phyloP scores from a whole-genome alignment of 2,888 invertebrate species.

The Tuberolachnus salignus region DNA sequence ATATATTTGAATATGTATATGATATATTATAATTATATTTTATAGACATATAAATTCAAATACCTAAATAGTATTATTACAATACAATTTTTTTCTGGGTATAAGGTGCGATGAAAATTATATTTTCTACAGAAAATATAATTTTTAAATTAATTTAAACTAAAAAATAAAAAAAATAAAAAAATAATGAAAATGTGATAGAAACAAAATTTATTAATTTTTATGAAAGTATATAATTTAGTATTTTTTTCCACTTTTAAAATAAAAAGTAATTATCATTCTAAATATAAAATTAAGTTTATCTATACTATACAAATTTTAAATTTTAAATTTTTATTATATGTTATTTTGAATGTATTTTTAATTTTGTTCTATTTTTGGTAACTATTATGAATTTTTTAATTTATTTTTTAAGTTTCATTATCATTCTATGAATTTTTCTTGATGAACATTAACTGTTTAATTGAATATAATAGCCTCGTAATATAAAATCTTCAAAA shows the following conservation, averaged over 20 bases:
- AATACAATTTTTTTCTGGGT: slow-evolving; percentile 18
- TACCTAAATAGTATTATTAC: slow-evolving; percentile 50
- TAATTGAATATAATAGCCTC: background rate
- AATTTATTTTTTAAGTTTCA: background rate
- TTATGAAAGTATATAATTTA: background rate
- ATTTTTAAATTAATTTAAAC: slow-evolving; percentile 16
- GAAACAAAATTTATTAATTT: background rate
- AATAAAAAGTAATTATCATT: background rate
- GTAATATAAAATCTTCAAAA: background rate
- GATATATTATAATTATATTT: slow-evolving; percentile 28
- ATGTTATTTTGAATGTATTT: slow-evolving; percentile 12
- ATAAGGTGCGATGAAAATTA: background rate
- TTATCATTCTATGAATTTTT: background rate
- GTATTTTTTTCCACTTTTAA: background rate
- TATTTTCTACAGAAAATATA: slow-evolving; percentile 5
- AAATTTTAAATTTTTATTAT: background rate
- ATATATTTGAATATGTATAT: background rate
- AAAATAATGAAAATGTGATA: slow-evolving; percentile 28
- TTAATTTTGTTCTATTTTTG: slow-evolving; percentile 16
- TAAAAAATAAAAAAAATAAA: background rate
- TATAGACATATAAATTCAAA: slow-evolving; percentile 30
- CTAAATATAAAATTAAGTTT: background rate
- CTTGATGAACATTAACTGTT: background rate
- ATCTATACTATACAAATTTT: background rate
- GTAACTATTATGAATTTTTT: background rate